phyloP scores from a whole-genome alignment of 2,888 invertebrate genomes.

The Xestia xanthographa region DNA sequence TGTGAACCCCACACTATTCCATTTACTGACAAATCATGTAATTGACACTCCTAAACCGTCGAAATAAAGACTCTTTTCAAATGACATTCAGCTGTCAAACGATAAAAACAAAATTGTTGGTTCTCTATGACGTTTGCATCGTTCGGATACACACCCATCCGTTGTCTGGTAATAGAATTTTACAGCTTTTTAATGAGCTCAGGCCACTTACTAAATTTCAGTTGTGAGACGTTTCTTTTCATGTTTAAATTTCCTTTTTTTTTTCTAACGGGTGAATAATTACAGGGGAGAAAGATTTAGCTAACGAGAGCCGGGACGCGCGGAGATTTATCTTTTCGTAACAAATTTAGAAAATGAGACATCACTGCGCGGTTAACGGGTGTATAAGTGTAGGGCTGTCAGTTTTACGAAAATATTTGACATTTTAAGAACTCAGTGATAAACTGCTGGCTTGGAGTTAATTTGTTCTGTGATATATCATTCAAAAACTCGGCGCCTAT shows the following conservation, averaged over 20 bases:
- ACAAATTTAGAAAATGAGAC: conserved; percentile 90
- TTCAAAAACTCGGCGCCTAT: conserved; percentile 29
- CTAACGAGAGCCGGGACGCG: conserved; percentile 87
- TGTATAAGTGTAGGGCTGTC: conserved; percentile 66
- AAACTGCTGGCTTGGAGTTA: conserved; percentile 32
- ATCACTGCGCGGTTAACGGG: conserved; percentile 80
- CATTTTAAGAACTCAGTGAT: conserved; percentile 50
- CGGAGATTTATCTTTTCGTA: conserved; percentile 89
- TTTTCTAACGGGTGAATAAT: conserved; percentile 84
- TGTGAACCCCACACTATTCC: conserved; percentile 69
- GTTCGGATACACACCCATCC: conserved; percentile 77
- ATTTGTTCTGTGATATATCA: conserved; percentile 55
- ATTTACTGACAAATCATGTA: conserved; percentile 62
- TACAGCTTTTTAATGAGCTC: conserved; percentile 89
- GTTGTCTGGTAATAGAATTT: conserved; percentile 85
- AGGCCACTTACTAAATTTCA: conserved; percentile 87
- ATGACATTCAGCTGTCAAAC: conserved; percentile 55
- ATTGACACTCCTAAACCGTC: conserved; percentile 61
- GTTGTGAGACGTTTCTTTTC: conserved; percentile 84
- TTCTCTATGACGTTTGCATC: conserved; percentile 65
- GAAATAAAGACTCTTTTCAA: conserved; percentile 71
- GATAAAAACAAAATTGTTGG: conserved; percentile 58
- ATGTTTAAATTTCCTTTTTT: conserved; percentile 80
- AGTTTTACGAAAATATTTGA: conserved; percentile 51
- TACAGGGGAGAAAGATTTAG: conserved; percentile 87